These are phyloP conservation scores for Drosophila novamexicana DNA, from an alignment of 1,140 invertebrate species.

Conservation along the genomic window DNA sequence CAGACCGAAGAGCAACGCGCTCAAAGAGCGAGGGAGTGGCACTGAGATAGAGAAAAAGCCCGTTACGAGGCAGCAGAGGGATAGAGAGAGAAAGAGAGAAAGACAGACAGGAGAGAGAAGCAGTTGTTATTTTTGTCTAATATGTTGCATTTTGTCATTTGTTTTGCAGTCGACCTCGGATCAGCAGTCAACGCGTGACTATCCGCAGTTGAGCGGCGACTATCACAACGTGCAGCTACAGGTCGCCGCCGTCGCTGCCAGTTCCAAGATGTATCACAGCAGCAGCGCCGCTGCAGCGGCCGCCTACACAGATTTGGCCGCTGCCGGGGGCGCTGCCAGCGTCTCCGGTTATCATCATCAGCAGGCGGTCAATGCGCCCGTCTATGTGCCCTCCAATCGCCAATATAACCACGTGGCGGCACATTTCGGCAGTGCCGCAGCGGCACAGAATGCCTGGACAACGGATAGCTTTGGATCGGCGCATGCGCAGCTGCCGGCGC, in stretches of 20 bases:
- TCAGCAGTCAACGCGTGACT: conserved; percentile 65
- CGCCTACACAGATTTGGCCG: conserved; percentile 79
- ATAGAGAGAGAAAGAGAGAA: background rate
- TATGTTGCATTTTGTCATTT: conserved; percentile 12
- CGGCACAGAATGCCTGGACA: conserved; percentile 83
- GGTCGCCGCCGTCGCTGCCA: conserved; percentile 52
- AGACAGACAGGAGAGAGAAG: background rate
- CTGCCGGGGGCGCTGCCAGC: conserved; percentile 76
- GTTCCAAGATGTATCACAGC: conserved; percentile 83
- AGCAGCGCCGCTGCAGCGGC: conserved; percentile 69
- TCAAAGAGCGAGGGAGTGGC: conserved; percentile 20
- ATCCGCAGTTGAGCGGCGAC: conserved; percentile 64
- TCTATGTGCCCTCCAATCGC: conserved; percentile 86
- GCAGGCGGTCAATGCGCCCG: conserved; percentile 84
- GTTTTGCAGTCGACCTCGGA: conserved; percentile 65
- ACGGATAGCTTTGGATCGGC: conserved; percentile 78
- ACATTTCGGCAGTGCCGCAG: conserved; percentile 84
- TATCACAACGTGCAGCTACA: conserved; percentile 62
- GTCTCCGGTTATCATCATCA: conserved; percentile 77
- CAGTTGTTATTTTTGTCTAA: conserved; percentile 5
- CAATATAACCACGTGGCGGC: conserved; percentile 83
- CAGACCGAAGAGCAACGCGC: background rate
- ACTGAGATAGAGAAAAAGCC: conserved; percentile 3
- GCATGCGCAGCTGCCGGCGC: conserved; percentile 86
- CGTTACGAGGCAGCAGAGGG: conserved; percentile 2